Conservation (phyloP, 2,888 invertebrate genomes). For the Drosophila pseudotalamancana region DNA sequence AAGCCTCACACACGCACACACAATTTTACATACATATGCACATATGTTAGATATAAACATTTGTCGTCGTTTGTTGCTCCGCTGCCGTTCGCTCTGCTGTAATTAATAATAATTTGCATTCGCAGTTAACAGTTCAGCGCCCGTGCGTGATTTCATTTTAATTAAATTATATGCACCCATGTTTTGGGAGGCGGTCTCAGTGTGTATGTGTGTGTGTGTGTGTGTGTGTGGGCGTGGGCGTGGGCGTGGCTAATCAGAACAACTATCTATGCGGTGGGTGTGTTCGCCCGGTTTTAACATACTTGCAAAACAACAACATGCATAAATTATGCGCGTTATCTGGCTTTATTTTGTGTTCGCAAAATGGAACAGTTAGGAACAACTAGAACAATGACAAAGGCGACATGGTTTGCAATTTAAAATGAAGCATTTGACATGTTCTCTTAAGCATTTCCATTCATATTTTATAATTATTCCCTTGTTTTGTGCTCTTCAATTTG, state of each 20-base stretch:
- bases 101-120: conserved; percentile 79
- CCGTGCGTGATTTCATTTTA: conserved; percentile 77
- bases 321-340: conserved; percentile 70
- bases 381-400: conserved; percentile 10
- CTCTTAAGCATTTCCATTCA: background rate
- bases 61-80: conserved; percentile 56
- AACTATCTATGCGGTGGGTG: conserved; percentile 30
- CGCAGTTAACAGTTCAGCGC: conserved; percentile 77
- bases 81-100: conserved; percentile 63
- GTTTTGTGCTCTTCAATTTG: background rate
- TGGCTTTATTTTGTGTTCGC: conserved; percentile 52
- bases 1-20: conserved; percentile 15
- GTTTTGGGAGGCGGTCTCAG: conserved; percentile 25
- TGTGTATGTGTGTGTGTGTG: no score
- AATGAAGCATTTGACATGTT: background rate
- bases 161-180: conserved; percentile 65
- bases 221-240: no score
- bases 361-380: conserved; percentile 26
- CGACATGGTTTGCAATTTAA: conserved; percentile 1
- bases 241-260: conserved; percentile 45
- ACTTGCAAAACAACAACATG: conserved; percentile 57
- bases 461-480: no score
- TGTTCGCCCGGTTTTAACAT: conserved; percentile 6
- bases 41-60: conserved; percentile 60
- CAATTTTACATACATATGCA: conserved; percentile 11